Conservation (phyloP, 1,140 invertebrate species). For the Ephestia elutella region DNA sequence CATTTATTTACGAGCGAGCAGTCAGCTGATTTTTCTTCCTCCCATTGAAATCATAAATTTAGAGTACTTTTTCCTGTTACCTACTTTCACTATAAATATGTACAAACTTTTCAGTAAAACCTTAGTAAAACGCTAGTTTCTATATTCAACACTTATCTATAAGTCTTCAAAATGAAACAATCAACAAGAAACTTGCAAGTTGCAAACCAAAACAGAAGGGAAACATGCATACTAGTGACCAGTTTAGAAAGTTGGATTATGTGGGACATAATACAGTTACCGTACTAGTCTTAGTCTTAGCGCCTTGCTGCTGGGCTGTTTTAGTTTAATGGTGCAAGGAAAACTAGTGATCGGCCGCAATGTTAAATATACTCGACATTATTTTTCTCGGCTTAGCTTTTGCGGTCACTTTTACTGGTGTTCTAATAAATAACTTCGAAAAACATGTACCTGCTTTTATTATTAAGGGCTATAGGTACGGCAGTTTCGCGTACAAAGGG, state of each 20-base stretch:
- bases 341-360: constrained; percentile 20
- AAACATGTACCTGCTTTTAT: constrained; percentile 77
- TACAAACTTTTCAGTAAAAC: too few relatives aligned
- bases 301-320: neutral
- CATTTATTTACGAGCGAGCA: too few relatives aligned
- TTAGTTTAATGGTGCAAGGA: neutral
- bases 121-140: neutral
- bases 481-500: constrained; percentile 78
- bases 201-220: too few relatives aligned
- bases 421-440: constrained; percentile 78
- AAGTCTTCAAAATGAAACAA: neutral
- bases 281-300: neutral
- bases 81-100: too few relatives aligned
- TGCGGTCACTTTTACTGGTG: constrained; percentile 71
- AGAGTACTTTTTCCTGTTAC: too few relatives aligned
- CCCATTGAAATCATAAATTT: too few relatives aligned
- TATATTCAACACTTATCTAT: neutral
- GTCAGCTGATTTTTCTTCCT: too few relatives aligned
- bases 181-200: too few relatives aligned
- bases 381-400: constrained; percentile 74
- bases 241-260: constrained; percentile 11
- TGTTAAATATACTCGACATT: constrained; percentile 75
- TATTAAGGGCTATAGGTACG: constrained; percentile 78
- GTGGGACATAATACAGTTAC: neutral
- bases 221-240: too few relatives aligned